Base-by-base conservation (phyloP, 2,888 invertebrate species). In the Dynastes maya region DNA sequence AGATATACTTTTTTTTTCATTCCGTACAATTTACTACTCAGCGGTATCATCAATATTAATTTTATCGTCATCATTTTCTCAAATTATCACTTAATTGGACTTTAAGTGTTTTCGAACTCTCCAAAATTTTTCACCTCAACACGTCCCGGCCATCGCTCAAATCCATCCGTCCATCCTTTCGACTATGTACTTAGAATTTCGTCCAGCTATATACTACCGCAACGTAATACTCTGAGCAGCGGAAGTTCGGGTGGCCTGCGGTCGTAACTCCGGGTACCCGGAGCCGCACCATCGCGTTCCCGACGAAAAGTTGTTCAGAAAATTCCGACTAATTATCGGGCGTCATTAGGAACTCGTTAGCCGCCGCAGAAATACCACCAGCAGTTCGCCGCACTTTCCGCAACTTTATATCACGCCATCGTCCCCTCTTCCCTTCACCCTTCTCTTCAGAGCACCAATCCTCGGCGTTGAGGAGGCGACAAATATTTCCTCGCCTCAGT, bases 261-360 rank as follows among this genome's bases (percentile, higher is more conserved):
- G 72, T 68, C 51, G 29, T 51, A 49, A 51, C 68, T 51, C 68
- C 68, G 27, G 27, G 55, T 22, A 58, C 55, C 22, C 55, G 55
- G 55, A 45, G 45, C 45, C 45, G 45, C 11, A 45, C 45, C 45
- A 45, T 45, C 55, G 22, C 22, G 16, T 58, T 22, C 51, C 51
- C 68, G 51, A 11, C 32, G 72, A 72, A 72, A 72, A 72, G 72
- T 72, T 72, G 72, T 72, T 72, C 72, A 22, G 72, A 72, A 72
- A 72, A 72, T 72, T 72, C 72, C 72, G 58, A 55, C 72, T 72
- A 72, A 72, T 72, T 72, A 72, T 72, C 72, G 72, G 40, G 58
- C 72, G 72, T 72, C 72, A 72, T 72, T 72, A 72, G 72, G 72
- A 72, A 72, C 72, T 72, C 72, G 72, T 72, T 72, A 72, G 51